Evolutionary conservation across 2,113 vertebrate species (phyloP), one percentile per base, ranked within the genome.

Genomic region (Capreolus pygargus): DNA sequence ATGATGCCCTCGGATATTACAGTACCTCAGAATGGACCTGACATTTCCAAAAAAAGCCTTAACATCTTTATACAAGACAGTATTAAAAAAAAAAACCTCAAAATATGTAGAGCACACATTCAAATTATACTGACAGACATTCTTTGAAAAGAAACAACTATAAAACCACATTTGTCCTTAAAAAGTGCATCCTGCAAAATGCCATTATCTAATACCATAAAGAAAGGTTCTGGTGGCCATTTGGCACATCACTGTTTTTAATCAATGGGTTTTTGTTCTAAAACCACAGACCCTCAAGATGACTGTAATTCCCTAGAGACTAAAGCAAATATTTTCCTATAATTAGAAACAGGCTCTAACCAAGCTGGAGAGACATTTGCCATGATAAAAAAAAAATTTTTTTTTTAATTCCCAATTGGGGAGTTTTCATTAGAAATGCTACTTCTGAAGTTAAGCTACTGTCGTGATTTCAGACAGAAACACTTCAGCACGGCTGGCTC

Each of bases 231-330:
- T 21, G 1, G n/a, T 10, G 15, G 2, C 11, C 36, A 89, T n/a
- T 47, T 39, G 43, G 70, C 82, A 83, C 19, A 28, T 47, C 6
- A 27, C 0, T 78, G 52, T 58, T 74, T 92, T 61, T 55, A 90
- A 64, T 74, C 54, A 81, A 2, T 55, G 67, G 47, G 28, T 83
- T 97, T 97, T 95, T 92, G 25, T 39, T 61, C 95, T 89, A 83
- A 91, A 96, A 45, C 82, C 91, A 88, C 54, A 95, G 88, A 83
- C 70, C 39, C 45, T 91, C 60, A 67, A 89, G 78, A 60, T 43
- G 78, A 95, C 64, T 50, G 5, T 14, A 94, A 94, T 90, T 91
- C 82, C 85, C 60, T 33, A 54, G 9, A 52, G 19, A 82, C 57
- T 60, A 60, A 79, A 85, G 58, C 9, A 89, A 92, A 78, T 43